Evolutionary conservation across 2,888 invertebrate genomes (phyloP).

Genomic region (Seira sanloemensis): DNA sequence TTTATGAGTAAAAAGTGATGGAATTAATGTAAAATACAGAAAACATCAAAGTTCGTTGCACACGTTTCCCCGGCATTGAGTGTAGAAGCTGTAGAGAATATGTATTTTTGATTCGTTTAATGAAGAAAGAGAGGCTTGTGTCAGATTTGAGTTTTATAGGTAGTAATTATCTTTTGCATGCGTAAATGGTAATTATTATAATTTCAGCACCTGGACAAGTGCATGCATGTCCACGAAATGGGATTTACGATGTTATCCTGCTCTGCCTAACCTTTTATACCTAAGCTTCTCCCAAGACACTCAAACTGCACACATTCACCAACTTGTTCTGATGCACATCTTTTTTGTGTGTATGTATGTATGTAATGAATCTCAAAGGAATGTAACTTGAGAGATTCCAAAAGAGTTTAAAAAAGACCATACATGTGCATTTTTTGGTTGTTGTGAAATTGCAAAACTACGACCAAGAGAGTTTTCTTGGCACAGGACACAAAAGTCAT

Average conservation of each 20-base stretch:
- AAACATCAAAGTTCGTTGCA: too few relatives aligned
- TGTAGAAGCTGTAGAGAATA: too few relatives aligned
- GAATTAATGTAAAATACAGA: too few relatives aligned
- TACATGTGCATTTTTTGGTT: background rate
- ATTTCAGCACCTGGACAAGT: constrained; percentile 61
- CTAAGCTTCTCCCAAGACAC: background rate
- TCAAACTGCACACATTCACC: too few relatives aligned
- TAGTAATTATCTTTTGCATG: constrained; percentile 55
- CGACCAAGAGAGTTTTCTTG: too few relatives aligned
- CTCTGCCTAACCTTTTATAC: background rate
- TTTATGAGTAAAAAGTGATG: too few relatives aligned
- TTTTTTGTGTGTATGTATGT: background rate
- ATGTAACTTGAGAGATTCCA: background rate
- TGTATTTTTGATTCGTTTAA: too few relatives aligned
- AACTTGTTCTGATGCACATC: background rate
- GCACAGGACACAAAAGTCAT: background rate
- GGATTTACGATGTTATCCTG: constrained; percentile 25
- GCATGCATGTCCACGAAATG: constrained; percentile 37
- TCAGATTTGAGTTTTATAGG: too few relatives aligned
- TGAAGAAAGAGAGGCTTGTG: too few relatives aligned
- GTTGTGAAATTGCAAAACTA: too few relatives aligned
- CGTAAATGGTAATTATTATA: constrained; percentile 56
- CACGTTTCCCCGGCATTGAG: too few relatives aligned
- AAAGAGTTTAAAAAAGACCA: background rate
- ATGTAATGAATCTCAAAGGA: background rate